These are phyloP conservation scores for Parazoanthus atlanticus DNA, from an alignment of 92 coral and sea anemone species.

Conservation along the genomic window DNA sequence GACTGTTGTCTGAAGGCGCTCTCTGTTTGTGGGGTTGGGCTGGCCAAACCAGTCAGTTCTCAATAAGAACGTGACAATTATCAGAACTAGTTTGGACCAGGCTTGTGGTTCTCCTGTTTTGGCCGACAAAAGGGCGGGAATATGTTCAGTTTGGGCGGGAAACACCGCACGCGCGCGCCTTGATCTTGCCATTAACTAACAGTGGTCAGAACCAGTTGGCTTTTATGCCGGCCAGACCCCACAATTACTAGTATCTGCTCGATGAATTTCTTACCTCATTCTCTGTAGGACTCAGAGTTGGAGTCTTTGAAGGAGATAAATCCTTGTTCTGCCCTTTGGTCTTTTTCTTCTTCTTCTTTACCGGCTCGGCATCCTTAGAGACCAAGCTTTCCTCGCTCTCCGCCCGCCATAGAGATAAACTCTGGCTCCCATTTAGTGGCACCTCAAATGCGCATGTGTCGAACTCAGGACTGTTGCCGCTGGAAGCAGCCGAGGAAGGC, in stretches of 20 bases:
- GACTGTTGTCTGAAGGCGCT: too few species aligned
- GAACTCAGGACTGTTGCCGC: slow-evolving; percentile 37
- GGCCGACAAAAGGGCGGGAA: not conserved
- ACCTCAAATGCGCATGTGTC: slow-evolving; percentile 52
- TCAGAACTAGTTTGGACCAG: not conserved
- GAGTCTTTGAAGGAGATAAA: slow-evolving; percentile 47
- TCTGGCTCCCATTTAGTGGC: slow-evolving; percentile 64
- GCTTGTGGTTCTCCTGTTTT: not conserved
- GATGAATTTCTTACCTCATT: slow-evolving; percentile 50
- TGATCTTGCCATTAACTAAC: too few species aligned
- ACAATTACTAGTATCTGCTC: not conserved
- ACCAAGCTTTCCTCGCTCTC: slow-evolving; percentile 75
- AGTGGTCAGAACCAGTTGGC: too few species aligned
- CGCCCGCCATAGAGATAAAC: slow-evolving; percentile 60
- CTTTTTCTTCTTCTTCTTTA: slow-evolving; percentile 79
- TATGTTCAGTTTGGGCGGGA: not conserved
- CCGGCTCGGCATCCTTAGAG: slow-evolving; percentile 64
- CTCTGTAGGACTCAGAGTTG: slow-evolving; percentile 55
- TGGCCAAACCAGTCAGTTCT: not conserved
- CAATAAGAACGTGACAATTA: not conserved
- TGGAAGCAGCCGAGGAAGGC: slow-evolving; percentile 59
- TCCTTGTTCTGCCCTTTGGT: slow-evolving; percentile 38
- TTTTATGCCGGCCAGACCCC: too few species aligned
- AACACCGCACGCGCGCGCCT: not conserved
- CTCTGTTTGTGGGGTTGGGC: not conserved